Base-by-base conservation (phyloP, 2,888 invertebrate species). In the Sepioteuthis lessoniana region DNA sequence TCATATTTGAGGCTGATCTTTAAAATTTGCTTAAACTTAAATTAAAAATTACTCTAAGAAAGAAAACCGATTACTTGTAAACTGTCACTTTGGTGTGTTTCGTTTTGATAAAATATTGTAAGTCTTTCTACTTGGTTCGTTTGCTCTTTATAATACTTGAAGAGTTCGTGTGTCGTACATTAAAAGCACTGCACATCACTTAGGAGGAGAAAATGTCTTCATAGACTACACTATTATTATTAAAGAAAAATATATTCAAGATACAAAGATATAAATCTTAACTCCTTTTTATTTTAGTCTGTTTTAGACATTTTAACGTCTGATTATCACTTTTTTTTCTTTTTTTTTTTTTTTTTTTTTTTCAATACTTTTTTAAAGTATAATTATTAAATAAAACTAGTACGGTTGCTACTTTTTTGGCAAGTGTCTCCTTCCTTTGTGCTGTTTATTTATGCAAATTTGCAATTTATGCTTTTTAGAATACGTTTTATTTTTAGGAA, bases 171-270 rank as follows among this genome's bases (percentile, higher is more conserved):
- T n/a, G n/a, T 76, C 76, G 76, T n/a, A 76, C n/a, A 76, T n/a
- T 76, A 76, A 76, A n/a, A n/a, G 76, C n/a, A n/a, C 76, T 76
- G n/a, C n/a, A n/a, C 76, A n/a, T 55, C 50, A 76, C 76, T 76
- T 10, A n/a, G n/a, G 76, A n/a, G n/a, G 76, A 76, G n/a, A 16
- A n/a, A 76, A n/a, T n/a, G 76, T 76, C 76, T n/a, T n/a, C 21
- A 13, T 10, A n/a, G n/a, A 76, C n/a, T 76, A 16, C n/a, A n/a
- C 10, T 76, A 5, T 21, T 55, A 21, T 21, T 5, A 1, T 5
- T 21, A 21, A 21, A 55, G 21, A 25, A 55, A 55, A 25, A 55
- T 5, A 55, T 21, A 19, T 19, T 50, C 21, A 50, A 50, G 16
- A 21, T 50, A 25, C 76, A 76, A 0, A 8, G 76, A 13, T 1